These are phyloP conservation scores for Falcunculus frontatus DNA, from an alignment of 2,113 vertebrate species.

Conservation along the genomic window DNA sequence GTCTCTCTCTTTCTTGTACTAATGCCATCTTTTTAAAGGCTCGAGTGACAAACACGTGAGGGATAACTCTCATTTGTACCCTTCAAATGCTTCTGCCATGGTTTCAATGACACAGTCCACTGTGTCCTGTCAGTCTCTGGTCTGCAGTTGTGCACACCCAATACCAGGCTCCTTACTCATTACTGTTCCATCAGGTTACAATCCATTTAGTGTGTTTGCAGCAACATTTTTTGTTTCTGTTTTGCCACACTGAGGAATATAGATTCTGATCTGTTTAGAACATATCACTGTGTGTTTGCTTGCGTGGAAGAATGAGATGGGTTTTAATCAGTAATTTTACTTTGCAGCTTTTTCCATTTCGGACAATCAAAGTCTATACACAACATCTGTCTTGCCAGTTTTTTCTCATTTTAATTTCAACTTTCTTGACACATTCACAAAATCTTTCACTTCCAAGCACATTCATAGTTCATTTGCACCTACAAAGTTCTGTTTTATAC, in stretches of 20 bases:
- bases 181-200: background rate
- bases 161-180: background rate
- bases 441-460: background rate
- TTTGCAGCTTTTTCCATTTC: background rate
- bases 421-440: background rate
- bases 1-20: background rate
- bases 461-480: background rate
- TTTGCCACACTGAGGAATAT: background rate
- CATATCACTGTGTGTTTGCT: background rate
- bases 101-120: background rate
- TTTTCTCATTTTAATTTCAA: background rate
- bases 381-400: background rate
- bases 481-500: background rate
- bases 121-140: background rate
- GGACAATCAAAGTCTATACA: background rate
- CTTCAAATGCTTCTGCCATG: background rate
- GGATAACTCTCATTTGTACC: background rate
- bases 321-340: background rate
- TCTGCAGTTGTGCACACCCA: background rate
- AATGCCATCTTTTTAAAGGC: background rate
- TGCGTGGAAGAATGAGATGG: background rate
- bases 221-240: background rate
- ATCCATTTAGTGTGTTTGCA: background rate
- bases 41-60: background rate
- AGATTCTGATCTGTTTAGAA: background rate